Conservation (phyloP, 2,797 vertebrate species). For the Pteronotus mesoamericanus region DNA sequence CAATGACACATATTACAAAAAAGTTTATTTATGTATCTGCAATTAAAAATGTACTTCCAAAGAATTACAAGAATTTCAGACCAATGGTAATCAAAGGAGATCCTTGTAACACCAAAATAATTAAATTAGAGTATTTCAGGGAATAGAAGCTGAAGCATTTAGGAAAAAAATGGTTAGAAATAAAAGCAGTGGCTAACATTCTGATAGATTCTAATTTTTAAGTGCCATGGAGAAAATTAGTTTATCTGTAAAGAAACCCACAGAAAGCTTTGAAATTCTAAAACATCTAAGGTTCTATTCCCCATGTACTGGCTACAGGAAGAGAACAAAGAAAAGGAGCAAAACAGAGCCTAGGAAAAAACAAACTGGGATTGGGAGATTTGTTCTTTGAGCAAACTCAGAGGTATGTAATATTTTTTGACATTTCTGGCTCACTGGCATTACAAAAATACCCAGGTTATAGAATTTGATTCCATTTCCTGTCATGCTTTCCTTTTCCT, state of each 20-base stretch:
- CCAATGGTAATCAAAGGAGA: neutral
- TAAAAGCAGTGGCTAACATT: neutral
- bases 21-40: neutral
- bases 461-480: neutral
- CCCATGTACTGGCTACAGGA: neutral
- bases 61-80: neutral
- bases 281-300: neutral
- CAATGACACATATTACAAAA: neutral
- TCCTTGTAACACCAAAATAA: neutral
- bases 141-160: neutral
- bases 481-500: neutral
- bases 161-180: neutral
- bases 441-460: neutral
- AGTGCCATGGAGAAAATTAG: neutral
- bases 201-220: slow-evolving; percentile 16
- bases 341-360: neutral
- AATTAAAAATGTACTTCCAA: neutral
- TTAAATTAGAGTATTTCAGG: neutral
- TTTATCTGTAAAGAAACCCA: neutral
- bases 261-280: neutral
- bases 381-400: neutral
- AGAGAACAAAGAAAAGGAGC: neutral
- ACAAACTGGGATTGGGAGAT: neutral
- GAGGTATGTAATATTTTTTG: neutral
- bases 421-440: neutral